Base-by-base conservation (phyloP, 2,113 vertebrate species). In the Mobula birostris region DNA sequence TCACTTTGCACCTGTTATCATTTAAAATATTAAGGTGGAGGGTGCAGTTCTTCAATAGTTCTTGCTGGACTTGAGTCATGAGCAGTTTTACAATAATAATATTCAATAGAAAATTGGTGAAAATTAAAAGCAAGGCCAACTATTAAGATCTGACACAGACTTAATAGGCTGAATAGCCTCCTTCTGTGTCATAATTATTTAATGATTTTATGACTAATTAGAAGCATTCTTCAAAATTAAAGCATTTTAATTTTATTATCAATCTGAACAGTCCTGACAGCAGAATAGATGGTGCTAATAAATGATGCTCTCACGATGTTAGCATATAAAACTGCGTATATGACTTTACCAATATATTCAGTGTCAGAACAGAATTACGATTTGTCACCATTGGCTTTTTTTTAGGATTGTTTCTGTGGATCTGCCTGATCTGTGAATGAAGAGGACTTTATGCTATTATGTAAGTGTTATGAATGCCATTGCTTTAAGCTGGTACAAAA, bases 391-490 rank as follows among this genome's bases (percentile, higher is more conserved):
- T 68, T 88, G n/a, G 61, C 61, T 87, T 90, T 90, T 83, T 90
- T 90, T 90, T 90, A 68, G 85, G 61, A 90, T 66, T 66, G 61
- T 90, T 90, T 61, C 85, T 90, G 85, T 68, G 85, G 63, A 90
- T 90, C 66, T 90, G 85, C 61, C 61, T 90, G 61, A 90, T 68
- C 58, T 66, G 61, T 32, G 32, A 88, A 79, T 79, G 77, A 36
- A 90, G 66, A 32, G 11, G 85, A 0, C n/a, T 90, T 66, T 90
- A 66, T 68, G 29, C 21, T 66, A 90, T 90, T 90, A 90, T 90
- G 61, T 68, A 68, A 90, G 85, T 90, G 85, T 68, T 90, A 90
- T 61, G 85, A 32, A 66, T 36, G 14, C 29, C 15, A 66, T 15
- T 90, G n/a, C 27, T 32, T 88, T 32, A 66, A 32, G 6, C 61